Percentiles rank a stretch among this genome's conserved stretches.
These are phyloP conservation scores for Lethenteron reissneri DNA, from an alignment of 2,113 vertebrate genomes.

Conservation along the genomic window DNA sequence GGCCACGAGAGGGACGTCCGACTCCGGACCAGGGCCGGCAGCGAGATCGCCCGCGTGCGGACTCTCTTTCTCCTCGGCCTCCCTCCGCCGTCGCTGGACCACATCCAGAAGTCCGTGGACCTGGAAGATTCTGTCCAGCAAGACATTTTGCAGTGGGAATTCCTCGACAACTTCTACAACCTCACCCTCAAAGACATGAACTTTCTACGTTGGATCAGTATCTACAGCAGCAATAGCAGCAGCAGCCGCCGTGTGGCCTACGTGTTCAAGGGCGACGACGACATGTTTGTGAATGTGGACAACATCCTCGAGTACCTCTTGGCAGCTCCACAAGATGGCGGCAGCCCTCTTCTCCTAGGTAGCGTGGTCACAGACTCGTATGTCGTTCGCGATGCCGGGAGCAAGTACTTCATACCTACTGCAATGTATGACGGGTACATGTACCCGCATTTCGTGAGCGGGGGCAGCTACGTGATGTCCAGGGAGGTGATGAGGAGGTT, in stretches of 20 bases:
- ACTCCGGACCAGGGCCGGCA: background rate
- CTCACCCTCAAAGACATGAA: constrained; percentile 10
- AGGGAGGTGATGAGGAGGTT: constrained; percentile 8
- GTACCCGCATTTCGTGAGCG: constrained; percentile 13
- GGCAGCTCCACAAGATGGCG: background rate
- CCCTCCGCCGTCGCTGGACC: background rate
- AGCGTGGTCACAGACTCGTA: constrained; percentile 7
- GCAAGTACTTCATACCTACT: constrained; percentile 12
- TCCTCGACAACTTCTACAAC: constrained; percentile 13
- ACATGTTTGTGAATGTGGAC: constrained; percentile 11
- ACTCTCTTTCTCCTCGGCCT: constrained; percentile 12
- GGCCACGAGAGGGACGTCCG: background rate
- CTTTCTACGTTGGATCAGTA: no score
- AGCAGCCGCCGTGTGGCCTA: background rate
- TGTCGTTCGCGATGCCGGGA: constrained; percentile 8
- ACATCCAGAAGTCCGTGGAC: background rate
- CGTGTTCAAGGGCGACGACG: constrained; percentile 11
- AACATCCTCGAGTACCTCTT: constrained; percentile 6
- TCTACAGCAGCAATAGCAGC: no score
- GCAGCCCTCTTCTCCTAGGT: constrained; percentile 10
- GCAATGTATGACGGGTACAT: constrained; percentile 3
- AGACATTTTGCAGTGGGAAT: constrained; percentile 13
- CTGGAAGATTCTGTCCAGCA: constrained; percentile 9
- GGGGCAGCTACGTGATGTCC: constrained; percentile 13
- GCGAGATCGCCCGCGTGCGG: constrained; percentile 1